Evolutionary conservation across 2,113 vertebrate species (phyloP), one percentile per base, ranked within the genome.

Genomic region (Typhlomys cinereus): DNA sequence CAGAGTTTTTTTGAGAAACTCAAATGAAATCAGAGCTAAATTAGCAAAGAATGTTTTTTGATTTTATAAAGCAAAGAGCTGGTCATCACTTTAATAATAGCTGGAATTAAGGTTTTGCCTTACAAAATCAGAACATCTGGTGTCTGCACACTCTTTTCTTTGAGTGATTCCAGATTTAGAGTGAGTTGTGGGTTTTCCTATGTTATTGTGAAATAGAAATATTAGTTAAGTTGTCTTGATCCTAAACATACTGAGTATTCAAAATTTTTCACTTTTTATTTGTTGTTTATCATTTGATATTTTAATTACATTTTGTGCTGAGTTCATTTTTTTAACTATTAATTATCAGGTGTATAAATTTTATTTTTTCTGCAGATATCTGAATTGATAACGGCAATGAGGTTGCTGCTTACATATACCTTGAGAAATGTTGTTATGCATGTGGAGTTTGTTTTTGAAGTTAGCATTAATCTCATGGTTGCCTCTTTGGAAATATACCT

Each of bases 331-430:
- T 39, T 85, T 54, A 54, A 78, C 50, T 70, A 14, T 66, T n/a
- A n/a, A 36, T 87, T 62, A 21, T 52, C 48, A 41, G 57, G 20
- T 34, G 18, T 52, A 41, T 74, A 59, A 59, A 86, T 67, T 88
- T 82, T 74, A 44, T 73, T 82, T 95, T 95, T 92, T 79, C 74
- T 84, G 6, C 31, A 59, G 20, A 41, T 29, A 36, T 74, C 88
- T 78, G 34, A 85, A 76, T 69, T 21, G 1, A 67, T 81, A 66
- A 21, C 31, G 25, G 67, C 7, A 76, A 17, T 81, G 23, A 44
- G 18, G 52, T 74, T 85, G 74, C 74, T 70, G 39, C 27, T 69
- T 50, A 41, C 7, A 80, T 1, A 4, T 36, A 7, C 54, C 84
- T 74, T 61, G 61, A 69, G 66, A 74, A 85, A 81, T 20, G 18